Conservation (phyloP, 2,113 vertebrate species). For the Barbus barbus region DNA sequence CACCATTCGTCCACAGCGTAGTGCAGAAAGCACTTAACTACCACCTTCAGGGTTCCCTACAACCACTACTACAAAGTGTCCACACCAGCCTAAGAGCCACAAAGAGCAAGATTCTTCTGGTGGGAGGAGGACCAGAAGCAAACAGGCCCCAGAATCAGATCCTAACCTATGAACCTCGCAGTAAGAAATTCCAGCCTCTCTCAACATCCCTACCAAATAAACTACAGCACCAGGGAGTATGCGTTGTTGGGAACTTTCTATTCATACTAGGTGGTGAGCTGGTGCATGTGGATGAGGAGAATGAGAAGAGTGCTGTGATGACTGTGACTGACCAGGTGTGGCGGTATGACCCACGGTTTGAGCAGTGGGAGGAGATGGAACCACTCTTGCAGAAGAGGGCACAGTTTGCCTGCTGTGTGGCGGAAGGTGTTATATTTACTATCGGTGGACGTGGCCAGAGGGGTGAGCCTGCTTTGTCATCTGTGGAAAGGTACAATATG, state of each 20-base stretch:
- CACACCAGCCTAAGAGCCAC: constrained; percentile 80
- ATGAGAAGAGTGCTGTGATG: constrained; percentile 51
- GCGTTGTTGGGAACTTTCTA: constrained; percentile 86
- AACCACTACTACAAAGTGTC: constrained; percentile 83
- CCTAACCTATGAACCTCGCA: constrained; percentile 80
- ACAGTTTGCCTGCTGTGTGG: constrained; percentile 84
- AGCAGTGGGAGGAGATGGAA: constrained; percentile 78
- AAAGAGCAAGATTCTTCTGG: constrained; percentile 77
- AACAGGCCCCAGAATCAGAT: constrained; percentile 77
- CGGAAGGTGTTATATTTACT: constrained; percentile 79
- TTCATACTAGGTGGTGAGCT: constrained; percentile 89
- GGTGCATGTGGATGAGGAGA: constrained; percentile 56
- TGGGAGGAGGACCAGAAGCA: constrained; percentile 77
- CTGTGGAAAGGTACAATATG: constrained; percentile 87
- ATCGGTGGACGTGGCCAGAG: constrained; percentile 79
- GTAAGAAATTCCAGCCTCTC: constrained; percentile 76
- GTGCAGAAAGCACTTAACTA: constrained; percentile 89
- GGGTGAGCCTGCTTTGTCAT: constrained; percentile 65
- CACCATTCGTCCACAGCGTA: constrained; percentile 80
- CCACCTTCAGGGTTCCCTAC: constrained; percentile 78
- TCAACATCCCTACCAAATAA: constrained; percentile 67
- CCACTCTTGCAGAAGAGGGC: constrained; percentile 83
- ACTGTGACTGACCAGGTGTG: constrained; percentile 78
- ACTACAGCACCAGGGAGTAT: constrained; percentile 82
- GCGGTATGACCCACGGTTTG: constrained; percentile 90